Evolutionary conservation across 2,797 vertebrate genomes (phyloP), one percentile per base, ranked within the genome.

Genomic region (Poliocrania exsul): DNA sequence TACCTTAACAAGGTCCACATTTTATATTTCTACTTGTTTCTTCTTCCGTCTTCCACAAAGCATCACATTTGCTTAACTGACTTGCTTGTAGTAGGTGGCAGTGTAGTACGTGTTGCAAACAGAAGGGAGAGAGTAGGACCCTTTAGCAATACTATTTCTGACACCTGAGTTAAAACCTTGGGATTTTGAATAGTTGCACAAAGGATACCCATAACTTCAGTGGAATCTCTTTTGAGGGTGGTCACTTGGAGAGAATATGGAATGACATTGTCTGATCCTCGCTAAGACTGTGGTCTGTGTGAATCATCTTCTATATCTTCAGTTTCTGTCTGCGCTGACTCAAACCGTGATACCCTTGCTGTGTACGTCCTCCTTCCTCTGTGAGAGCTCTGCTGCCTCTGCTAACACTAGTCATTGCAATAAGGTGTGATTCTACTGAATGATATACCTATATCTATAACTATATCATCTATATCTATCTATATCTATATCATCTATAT

Each of bases 191-290:
- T 8, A 58, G 42, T 33, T 64, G 35, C 60, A 73, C 51, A 44
- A 70, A 73, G n/a, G 8, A 33, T 47, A 16, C 15, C 0, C 7
- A 46, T 35, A 13, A 31, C 5, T 46, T 72, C 26, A 46, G n/a
- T 18, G 37, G 38, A 65, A 26, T 28, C 31, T 4, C 2, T 10
- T 87, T 49, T 23, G 8, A 40, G 58, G 81, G 37, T 6, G 8
- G 37, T 38, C 51, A 46, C 25, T 54, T 8, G 3, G 42, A 46
- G 9, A 11, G 21, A 66, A 16, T 58, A 44, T 75, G 56, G 57
- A 65, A 16, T 0, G 1, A 18, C 29, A 13, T 58, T 3, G 2
- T 37, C 42, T 82, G 50, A 25, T 33, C 20, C 33, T 71, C n/a
- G 28, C 23, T 56, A 69, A 74, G 23, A 13, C 31, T 40, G 40